Evolutionary conservation across 1,140 invertebrate genomes (phyloP).

Genomic region (Drosophila equinoxialis): DNA sequence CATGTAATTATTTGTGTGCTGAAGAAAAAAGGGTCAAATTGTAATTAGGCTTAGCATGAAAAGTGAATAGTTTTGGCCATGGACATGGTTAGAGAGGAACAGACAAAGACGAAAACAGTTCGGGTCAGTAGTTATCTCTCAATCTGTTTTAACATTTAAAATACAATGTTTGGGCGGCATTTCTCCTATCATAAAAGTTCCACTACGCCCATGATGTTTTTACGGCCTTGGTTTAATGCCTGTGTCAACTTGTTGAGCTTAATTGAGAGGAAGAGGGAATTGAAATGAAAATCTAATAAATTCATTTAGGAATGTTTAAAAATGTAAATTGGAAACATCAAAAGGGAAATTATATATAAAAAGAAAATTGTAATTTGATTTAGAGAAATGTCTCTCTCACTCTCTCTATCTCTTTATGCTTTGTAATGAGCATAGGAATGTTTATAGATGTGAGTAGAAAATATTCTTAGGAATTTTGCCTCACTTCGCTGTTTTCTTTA

Average conservation of each 20-base stretch:
- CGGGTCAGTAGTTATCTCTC: too few relatives aligned
- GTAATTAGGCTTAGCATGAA: conserved; percentile 66
- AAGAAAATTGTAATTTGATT: conserved; percentile 48
- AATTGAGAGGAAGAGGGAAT: conserved; percentile 2
- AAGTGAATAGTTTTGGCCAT: conserved; percentile 47
- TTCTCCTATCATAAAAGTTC: neutral
- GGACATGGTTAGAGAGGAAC: neutral
- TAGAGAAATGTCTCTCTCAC: conserved; percentile 24
- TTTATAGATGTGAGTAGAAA: conserved; percentile 5
- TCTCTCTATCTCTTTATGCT: conserved; percentile 26
- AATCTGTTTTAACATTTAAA: too few relatives aligned
- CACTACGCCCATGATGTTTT: neutral
- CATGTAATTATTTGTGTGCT: conserved; percentile 55
- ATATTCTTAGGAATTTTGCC: conserved; percentile 3
- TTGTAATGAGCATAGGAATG: conserved; percentile 9
- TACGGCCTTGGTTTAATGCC: conserved; percentile 37
- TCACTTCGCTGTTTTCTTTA: neutral
- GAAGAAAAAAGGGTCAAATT: conserved; percentile 50
- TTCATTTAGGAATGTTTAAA: conserved; percentile 43
- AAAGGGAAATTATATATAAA: conserved; percentile 25
- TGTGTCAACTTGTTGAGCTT: conserved; percentile 41
- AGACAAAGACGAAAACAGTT: too few relatives aligned
- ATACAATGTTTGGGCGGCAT: too few relatives aligned
- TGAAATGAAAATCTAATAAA: conserved; percentile 42
- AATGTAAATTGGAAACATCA: conserved; percentile 46